Conservation (phyloP, 2,797 vertebrate genomes). For the Smutsia gigantea region DNA sequence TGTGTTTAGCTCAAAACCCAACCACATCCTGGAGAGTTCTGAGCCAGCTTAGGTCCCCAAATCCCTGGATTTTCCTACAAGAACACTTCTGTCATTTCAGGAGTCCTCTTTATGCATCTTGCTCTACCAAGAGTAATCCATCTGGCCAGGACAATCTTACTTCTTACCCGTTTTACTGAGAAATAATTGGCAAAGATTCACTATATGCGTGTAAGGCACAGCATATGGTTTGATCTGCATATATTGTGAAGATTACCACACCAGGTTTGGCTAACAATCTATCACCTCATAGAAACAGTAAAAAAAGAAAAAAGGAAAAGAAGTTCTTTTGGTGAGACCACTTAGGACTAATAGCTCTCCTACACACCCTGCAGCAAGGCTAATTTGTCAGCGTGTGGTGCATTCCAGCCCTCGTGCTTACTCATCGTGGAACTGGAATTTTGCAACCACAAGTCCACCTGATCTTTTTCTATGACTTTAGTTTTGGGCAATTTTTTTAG, state of each 20-base stretch:
- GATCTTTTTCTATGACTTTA: neutral
- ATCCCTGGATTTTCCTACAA: neutral
- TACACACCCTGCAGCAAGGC: neutral
- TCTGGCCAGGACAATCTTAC: neutral
- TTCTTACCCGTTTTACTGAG: neutral
- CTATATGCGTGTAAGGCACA: neutral
- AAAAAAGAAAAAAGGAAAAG: neutral
- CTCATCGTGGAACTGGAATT: neutral
- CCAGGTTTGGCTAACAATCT: neutral
- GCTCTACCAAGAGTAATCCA: neutral
- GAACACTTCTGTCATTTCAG: neutral
- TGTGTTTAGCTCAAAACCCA: neutral
- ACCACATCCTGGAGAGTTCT: slow-evolving; percentile 27
- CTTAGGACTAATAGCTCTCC: neutral
- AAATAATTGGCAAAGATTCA: neutral
- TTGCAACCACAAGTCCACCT: neutral
- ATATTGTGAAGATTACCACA: neutral
- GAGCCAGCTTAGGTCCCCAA: neutral
- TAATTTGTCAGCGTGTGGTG: neutral
- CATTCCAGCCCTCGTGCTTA: no score
- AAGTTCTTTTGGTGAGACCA: neutral
- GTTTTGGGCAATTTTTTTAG: neutral
- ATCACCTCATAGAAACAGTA: neutral
- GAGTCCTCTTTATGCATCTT: neutral
- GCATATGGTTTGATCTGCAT: neutral